Conservation (phyloP, 2,113 vertebrate genomes). For the Chaetodon auriga region DNA sequence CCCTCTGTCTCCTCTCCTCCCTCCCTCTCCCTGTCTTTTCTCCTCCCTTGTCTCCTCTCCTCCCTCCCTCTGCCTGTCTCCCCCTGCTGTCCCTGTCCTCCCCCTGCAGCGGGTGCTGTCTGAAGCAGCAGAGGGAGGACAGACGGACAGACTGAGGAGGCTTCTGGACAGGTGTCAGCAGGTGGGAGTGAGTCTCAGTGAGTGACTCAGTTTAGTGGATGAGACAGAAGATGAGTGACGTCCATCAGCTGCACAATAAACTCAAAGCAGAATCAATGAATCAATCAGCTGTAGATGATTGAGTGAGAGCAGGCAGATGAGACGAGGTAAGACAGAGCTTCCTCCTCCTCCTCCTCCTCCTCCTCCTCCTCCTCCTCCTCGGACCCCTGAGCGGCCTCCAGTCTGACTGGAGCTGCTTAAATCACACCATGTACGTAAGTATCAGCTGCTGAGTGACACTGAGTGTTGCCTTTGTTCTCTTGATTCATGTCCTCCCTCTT, state of each 20-base stretch:
- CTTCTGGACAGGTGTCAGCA: constrained; percentile 95
- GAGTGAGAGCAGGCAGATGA: constrained; percentile 35
- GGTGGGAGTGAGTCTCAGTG: constrained; percentile 95
- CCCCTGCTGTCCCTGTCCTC: no score
- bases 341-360: constrained; percentile 73
- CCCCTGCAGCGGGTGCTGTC: constrained; percentile 94
- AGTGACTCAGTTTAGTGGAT: constrained; percentile 81
- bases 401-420: constrained; percentile 85
- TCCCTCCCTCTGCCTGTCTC: no score
- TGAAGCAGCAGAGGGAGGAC: constrained; percentile 94
- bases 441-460: constrained; percentile 95
- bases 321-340: constrained; percentile 69
- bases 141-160: constrained; percentile 93
- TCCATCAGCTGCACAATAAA: not conserved
- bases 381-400: constrained; percentile 70
- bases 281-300: constrained; percentile 53
- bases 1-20: not conserved
- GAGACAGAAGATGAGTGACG: constrained; percentile 77
- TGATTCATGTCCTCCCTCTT: constrained; percentile 84
- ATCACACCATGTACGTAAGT: constrained; percentile 97
- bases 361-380: constrained; percentile 45
- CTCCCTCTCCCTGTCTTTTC: not conserved
- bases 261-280: constrained; percentile 28
- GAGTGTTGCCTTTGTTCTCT: constrained; percentile 70
- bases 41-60: no score